Percentiles rank a stretch among this genome's conserved stretches.
Evolutionary conservation across 2,797 vertebrate genomes (phyloP).

Genomic region (Caiman crocodilus): DNA sequence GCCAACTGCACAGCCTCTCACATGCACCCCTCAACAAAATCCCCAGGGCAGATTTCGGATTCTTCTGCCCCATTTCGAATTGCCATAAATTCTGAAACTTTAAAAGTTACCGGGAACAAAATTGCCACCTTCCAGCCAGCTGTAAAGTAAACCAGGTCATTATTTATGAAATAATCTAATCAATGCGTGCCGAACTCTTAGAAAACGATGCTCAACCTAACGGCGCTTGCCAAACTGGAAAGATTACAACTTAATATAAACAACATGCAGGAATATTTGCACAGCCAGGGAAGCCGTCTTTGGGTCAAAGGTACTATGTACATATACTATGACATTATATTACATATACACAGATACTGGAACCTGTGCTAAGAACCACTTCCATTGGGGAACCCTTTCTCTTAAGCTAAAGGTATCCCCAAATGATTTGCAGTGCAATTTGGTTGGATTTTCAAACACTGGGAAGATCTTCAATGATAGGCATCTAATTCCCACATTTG

Average conservation of each 20-base stretch:
- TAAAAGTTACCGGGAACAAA: not conserved
- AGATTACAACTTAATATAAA: not conserved
- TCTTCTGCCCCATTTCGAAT: slow-evolving; percentile 16
- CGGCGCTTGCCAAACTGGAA: slow-evolving; percentile 19
- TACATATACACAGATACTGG: not conserved
- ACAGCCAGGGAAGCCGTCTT: not conserved
- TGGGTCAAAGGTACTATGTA: not conserved
- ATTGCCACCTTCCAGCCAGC: not conserved
- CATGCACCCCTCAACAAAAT: not conserved
- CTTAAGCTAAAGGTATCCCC: slow-evolving; percentile 26
- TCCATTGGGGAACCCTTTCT: slow-evolving; percentile 55
- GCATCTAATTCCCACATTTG: slow-evolving; percentile 48
- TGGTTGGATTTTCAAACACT: slow-evolving; percentile 41
- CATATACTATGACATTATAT: not conserved
- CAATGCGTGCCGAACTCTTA: not conserved
- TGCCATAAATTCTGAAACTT: not conserved
- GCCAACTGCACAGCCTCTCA: too few species aligned
- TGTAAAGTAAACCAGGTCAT: not conserved
- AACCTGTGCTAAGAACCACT: slow-evolving; percentile 26
- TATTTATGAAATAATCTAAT: not conserved
- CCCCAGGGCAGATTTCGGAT: not conserved
- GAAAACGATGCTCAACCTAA: slow-evolving; percentile 9
- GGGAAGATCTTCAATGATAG: slow-evolving; percentile 60
- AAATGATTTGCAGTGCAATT: slow-evolving; percentile 42
- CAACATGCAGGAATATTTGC: not conserved